Evolutionary conservation across 2,797 vertebrate species (phyloP), one percentile per base, ranked within the genome.

Genomic region (Hephaestus fuliginosus): DNA sequence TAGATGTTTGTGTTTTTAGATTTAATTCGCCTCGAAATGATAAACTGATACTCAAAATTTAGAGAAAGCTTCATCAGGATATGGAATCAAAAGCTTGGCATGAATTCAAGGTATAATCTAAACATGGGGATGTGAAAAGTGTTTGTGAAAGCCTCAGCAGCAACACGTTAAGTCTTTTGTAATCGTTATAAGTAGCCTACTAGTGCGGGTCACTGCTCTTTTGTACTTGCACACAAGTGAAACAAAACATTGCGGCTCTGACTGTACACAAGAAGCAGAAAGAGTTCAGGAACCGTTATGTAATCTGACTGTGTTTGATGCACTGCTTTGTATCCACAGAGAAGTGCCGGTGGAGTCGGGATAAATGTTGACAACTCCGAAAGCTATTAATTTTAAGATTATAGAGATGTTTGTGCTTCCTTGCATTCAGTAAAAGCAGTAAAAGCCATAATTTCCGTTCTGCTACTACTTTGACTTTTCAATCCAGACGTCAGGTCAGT

Each of bases 201-300:
- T 1, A 14, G 44, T 22, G 39, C 14, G 53, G 65, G 44, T 75
- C 75, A 48, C 51, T 13, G 33, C 56, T 65, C 13, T 22, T 81
- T 60, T 73, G 78, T 53, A 3, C 64, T 64, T 10, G 20, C 28
- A n/a, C 70, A 58, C 15, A 13, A 52, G 44, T 5, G 56, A 66
- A 81, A 85, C 51, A 71, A 78, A 55, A 67, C 66, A 66, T 5
- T 64, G 64, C 10, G 22, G 60, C 58, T 70, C 64, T 66, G 66
- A 67, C 48, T 61, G 48, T n/a, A 69, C 57, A 66, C 12, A 43
- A 51, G 64, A 57, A 70, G 41, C 1, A 60, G 60, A 71, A 22
- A 53, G 58, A 71, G 69, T 57, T 60, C 74, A 72, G 33, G 63
- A 69, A 22, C 48, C 1, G 4, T 86, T 86, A 86, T 15, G 20